A percentile compares a stretch with the other conserved stretches of the same genome.
These are phyloP conservation scores for Drosophila quadrilineata DNA, from an alignment of 1,140 invertebrate species.

Conservation along the genomic window DNA sequence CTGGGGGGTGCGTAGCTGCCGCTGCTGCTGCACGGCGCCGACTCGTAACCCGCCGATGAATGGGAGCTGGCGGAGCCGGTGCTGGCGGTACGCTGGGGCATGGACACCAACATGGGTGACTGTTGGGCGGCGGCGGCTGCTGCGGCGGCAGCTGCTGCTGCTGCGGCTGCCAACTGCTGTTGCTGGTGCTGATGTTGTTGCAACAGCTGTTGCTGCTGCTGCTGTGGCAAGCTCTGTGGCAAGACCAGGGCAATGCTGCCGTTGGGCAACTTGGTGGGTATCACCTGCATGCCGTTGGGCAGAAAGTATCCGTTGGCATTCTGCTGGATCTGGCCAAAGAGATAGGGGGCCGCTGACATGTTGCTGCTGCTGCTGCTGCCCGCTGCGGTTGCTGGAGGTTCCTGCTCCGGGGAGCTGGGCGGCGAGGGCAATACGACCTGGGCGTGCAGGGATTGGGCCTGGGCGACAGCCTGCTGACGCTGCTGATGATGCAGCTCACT, in stretches of 20 bases:
- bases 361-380: constrained; percentile 74
- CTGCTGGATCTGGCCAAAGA: constrained; percentile 82
- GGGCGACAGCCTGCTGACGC: constrained; percentile 52
- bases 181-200: constrained; percentile 85
- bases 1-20: constrained; percentile 73
- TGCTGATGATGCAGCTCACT: constrained; percentile 81
- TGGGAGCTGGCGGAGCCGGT: constrained; percentile 86
- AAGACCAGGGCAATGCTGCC: constrained; percentile 91
- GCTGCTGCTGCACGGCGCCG: constrained; percentile 60
- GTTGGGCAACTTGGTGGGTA: constrained; percentile 89
- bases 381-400: constrained; percentile 79
- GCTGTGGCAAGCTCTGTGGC: constrained; percentile 82
- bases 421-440: constrained; percentile 81
- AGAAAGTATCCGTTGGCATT: constrained; percentile 84
- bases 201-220: constrained; percentile 82
- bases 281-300: constrained; percentile 88
- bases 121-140: constrained; percentile 71
- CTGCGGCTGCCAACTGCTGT: constrained; percentile 81
- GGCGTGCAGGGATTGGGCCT: constrained; percentile 74
- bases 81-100: constrained; percentile 87
- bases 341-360: constrained; percentile 77
- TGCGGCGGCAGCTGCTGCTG: constrained; percentile 82
- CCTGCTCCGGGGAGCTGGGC: constrained; percentile 80
- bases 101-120: constrained; percentile 86
- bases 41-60: constrained; percentile 81